Evolutionary conservation across 2,113 vertebrate species (phyloP), one percentile per base, ranked within the genome.

Genomic region (Catharus bicknelli): DNA sequence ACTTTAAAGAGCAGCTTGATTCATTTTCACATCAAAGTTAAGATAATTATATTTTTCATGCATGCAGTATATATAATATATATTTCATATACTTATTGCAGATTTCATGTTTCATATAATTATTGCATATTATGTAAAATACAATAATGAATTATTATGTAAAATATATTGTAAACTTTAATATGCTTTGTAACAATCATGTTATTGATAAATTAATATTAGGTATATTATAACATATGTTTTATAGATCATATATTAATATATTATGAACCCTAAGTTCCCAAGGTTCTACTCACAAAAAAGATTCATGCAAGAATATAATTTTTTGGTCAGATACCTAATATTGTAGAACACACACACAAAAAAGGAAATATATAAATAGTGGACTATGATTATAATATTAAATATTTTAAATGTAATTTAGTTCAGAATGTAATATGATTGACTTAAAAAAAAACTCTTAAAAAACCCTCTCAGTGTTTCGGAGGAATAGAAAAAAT

Each of bases 81-180:
- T 26, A 40, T 34, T 34, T 50, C 3, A 40, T 29, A 32, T 5
- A 9, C 26, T 51, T 51, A 16, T 16, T 51, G 50, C 50, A 51
- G 16, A 27, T 15, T 51, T 51, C 15, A 16, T 51, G 27, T 51
- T 51, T 51, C 23, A 34, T 22, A 36, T 5, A 64, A 15, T 57
- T 68, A 13, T 3, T 25, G 2, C 2, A 27, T 64, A 17, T 18
- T 25, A 12, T 10, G 7, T 9, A 55, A 61, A 13, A 55, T 25
- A 30, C 0, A 27, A 36, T 10, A n/a, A 21, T 21, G 0, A 53
- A 34, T 23, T 0, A n/a, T 26, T 54, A 25, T 6, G 22, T 3
- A 17, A 42, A 48, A 27, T 0, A 8, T 26, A 23, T 17, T 26
- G 1, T 12, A 21, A 32, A 32, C 61, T 23, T 22, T 9, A 15